Base-by-base conservation (phyloP, 2,888 invertebrate genomes). In the Automeris io region DNA sequence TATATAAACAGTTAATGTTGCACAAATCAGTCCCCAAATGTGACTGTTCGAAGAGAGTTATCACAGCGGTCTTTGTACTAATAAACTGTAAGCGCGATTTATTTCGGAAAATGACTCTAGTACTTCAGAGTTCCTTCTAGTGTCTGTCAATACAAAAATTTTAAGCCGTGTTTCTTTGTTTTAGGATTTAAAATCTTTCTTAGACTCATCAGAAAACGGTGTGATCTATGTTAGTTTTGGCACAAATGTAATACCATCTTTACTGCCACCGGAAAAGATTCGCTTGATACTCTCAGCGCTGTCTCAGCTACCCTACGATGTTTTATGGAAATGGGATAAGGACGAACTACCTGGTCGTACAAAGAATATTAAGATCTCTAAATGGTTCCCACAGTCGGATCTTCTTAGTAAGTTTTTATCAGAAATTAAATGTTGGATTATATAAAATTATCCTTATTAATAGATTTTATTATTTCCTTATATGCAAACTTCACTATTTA, bases 131-230 rank as follows among this genome's bases (percentile, higher is more conserved):
- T n/a, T n/a, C n/a, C n/a, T n/a, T n/a, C n/a, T n/a, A n/a, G n/a
- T n/a, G n/a, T n/a, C n/a, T n/a, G n/a, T n/a, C n/a, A n/a, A n/a
- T n/a, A n/a, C n/a, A n/a, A n/a, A n/a, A n/a, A n/a, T n/a, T n/a
- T n/a, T n/a, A n/a, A n/a, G n/a, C 6, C 1, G 2, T 12, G 6
- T 6, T 19, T 12, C 24, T 7, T 9, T 23, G 8, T 62, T 60
- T 7, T 45, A 78, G 73, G 69, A 70, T 8, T 47, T 80, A 1
- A 53, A 78, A 40, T 42, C 49, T 3, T 79, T 62, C 40, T 43
- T 80, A 18, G 72, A 78, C 31, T 51, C 57, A 1, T 70, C 80
- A 0, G 54, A 60, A 23, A 49, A 77, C 22, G 82, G 81, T 1
- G 71, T 66, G 0, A 61, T 71, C 2, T 69, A 72, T 25, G 39